These are phyloP conservation scores for Hydrozoanthus gracilis DNA, from an alignment of 92 coral and sea anemone species.

Conservation along the genomic window DNA sequence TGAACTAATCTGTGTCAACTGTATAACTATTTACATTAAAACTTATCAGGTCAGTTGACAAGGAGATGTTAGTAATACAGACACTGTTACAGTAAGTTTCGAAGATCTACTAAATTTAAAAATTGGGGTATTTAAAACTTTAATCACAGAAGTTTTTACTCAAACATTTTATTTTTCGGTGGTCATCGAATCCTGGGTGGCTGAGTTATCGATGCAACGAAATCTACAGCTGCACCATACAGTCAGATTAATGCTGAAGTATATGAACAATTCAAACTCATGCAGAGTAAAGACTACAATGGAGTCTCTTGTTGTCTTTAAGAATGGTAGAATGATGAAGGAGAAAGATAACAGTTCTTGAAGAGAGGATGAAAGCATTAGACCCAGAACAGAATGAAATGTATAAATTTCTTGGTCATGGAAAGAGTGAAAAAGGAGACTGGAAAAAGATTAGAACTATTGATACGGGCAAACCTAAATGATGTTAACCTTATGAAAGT, in stretches of 20 bases:
- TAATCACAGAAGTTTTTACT: constrained; percentile 15
- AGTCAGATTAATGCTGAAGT: constrained; percentile 16
- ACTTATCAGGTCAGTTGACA: constrained; percentile 18
- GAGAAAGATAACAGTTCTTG: constrained; percentile 43
- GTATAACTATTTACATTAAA: constrained; percentile 14
- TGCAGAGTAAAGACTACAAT: constrained; percentile 18
- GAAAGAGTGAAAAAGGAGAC: constrained; percentile 34
- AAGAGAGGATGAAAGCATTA: constrained; percentile 45
- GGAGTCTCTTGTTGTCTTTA: constrained; percentile 26
- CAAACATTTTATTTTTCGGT: constrained; percentile 15
- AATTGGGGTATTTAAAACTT: constrained; percentile 15
- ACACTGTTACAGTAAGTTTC: constrained; percentile 17
- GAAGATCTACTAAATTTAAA: constrained; percentile 15
- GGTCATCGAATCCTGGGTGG: constrained; percentile 21
- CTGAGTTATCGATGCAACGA: constrained; percentile 19
- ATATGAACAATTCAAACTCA: constrained; percentile 1
- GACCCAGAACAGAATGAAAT: constrained; percentile 47
- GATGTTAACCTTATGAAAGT: constrained; percentile 26
- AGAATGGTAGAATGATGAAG: constrained; percentile 32
- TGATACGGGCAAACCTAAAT: background rate
- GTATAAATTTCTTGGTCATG: constrained; percentile 38
- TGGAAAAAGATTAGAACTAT: constrained; percentile 21
- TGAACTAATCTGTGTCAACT: constrained; percentile 17
- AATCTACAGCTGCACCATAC: constrained; percentile 19
- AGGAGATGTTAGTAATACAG: constrained; percentile 17